These are phyloP conservation scores for Cremastinae sp. DNA, from an alignment of 2,888 invertebrate genomes.

Conservation along the genomic window DNA sequence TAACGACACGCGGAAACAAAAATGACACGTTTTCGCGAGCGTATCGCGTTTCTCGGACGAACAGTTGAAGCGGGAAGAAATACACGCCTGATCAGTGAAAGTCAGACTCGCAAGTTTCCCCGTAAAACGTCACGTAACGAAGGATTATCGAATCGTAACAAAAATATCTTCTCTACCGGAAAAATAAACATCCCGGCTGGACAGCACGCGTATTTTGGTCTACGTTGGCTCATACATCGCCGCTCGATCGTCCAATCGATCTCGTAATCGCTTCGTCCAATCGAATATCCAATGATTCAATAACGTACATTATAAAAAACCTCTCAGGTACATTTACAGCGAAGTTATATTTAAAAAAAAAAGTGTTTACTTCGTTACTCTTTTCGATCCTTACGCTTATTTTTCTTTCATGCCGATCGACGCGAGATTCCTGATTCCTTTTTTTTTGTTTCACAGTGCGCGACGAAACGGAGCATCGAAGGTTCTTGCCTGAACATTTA, in stretches of 20 bases:
- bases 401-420: conserved; percentile 8
- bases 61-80: conserved; percentile 4
- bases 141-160: conserved; percentile 47
- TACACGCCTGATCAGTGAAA: conserved; percentile 9
- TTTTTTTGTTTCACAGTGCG: conserved; percentile 4
- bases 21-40: background rate
- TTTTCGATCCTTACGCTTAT: conserved; percentile 8
- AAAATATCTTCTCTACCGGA: conserved; percentile 49
- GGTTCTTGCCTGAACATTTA: conserved; percentile 16
- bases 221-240: conserved; percentile 6
- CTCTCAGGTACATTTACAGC: conserved; percentile 64
- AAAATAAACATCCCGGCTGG: conserved; percentile 15
- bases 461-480: background rate
- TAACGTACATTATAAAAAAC: conserved; percentile 61
- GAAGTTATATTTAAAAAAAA: conserved; percentile 51
- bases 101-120: conserved; percentile 12
- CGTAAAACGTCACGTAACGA: conserved; percentile 22
- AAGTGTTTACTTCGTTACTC: conserved; percentile 4
- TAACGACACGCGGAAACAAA: background rate
- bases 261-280: no score
- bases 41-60: background rate
- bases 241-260: conserved; percentile 23
- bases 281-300: conserved; percentile 6
- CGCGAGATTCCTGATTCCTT: conserved; percentile 30
- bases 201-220: conserved; percentile 6